Conservation (phyloP, 2,113 vertebrate species). For the rabbit (Oryctolagus cuniculus) region mOryCun1.1 NC_091448.1:56750001-56750500, state of each 20-base stretch:
- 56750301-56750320: background rate
- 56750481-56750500: slow-evolving; percentile 52
- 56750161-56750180: background rate
- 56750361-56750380: background rate
- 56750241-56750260: background rate
- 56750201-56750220: background rate
- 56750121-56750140: background rate
- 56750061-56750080: background rate
- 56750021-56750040: background rate
- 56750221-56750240: background rate
- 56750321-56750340: background rate
- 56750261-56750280: background rate
- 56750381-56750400: background rate
- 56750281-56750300: background rate
- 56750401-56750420: background rate
- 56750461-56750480: slow-evolving; percentile 69
- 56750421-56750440: background rate
- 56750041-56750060: background rate
- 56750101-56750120: too few relatives aligned
- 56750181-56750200: background rate
- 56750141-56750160: background rate
- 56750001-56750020: background rate
- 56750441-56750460: background rate
- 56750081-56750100: background rate
- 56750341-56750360: background rate